A percentile compares a stretch with the other conserved stretches of the same genome.
Evolutionary conservation across 2,113 vertebrate species (phyloP).

Genomic region (Hypanus sabinus): DNA sequence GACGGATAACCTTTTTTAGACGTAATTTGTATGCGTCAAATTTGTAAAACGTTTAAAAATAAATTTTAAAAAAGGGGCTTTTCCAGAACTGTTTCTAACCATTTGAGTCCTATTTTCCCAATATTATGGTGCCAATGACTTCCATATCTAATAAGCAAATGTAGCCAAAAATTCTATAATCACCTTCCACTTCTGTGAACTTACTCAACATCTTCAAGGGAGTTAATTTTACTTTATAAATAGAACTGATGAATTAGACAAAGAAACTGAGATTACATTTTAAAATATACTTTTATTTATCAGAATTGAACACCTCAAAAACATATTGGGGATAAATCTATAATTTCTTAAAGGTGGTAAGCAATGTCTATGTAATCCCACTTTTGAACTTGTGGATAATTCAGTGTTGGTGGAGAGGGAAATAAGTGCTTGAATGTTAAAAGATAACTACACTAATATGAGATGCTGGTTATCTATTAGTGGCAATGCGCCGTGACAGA

Average conservation of each 20-base stretch:
- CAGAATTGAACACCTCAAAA: too few relatives aligned
- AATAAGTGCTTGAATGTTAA: not conserved
- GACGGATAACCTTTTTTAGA: not conserved
- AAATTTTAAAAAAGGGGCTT: not conserved
- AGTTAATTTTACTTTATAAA: not conserved
- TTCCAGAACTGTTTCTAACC: constrained; percentile 2
- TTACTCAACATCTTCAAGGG: not conserved
- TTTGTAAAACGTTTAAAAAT: not conserved
- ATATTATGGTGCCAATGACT: not conserved
- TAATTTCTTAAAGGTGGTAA: not conserved
- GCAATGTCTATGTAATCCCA: not conserved
- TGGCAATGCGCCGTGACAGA: not conserved
- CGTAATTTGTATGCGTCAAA: not conserved
- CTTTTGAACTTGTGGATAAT: not conserved
- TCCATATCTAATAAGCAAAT: not conserved
- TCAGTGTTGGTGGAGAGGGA: not conserved
- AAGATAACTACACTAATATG: not conserved
- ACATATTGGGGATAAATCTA: too few relatives aligned
- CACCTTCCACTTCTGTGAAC: not conserved
- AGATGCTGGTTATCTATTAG: not conserved
- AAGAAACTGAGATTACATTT: not conserved
- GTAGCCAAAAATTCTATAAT: not conserved
- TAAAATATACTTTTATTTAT: too few relatives aligned
- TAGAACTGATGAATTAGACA: not conserved
- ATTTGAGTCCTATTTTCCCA: not conserved